A percentile compares a stretch with the other conserved stretches of the same genome.
phyloP scores from a whole-genome alignment of 2,888 invertebrate species.

The Trissoscelio sp. region DNA sequence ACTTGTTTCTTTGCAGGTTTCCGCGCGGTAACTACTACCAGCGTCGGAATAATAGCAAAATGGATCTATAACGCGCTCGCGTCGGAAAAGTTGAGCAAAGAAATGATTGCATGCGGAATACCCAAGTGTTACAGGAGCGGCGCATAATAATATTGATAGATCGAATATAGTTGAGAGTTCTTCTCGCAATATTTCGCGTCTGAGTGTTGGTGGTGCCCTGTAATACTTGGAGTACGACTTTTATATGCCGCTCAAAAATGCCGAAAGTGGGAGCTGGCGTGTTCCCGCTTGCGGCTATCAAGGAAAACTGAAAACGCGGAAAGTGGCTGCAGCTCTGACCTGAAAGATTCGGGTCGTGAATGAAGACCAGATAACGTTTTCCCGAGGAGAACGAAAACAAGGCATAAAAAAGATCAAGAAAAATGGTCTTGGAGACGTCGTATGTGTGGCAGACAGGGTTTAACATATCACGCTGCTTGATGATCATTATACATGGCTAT shows the following conservation, averaged over 20 bases:
- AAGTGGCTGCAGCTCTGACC: constrained; percentile 54
- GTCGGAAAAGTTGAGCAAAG: constrained; percentile 35
- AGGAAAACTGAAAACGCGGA: constrained; percentile 55
- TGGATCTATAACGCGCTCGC: constrained; percentile 40
- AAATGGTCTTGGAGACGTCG: constrained; percentile 80
- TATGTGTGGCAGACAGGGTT: constrained; percentile 79
- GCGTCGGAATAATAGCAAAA: constrained; percentile 21
- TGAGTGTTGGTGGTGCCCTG: constrained; percentile 10
- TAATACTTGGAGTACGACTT: constrained; percentile 43
- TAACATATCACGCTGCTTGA: constrained; percentile 78
- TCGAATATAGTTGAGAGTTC: constrained; percentile 25
- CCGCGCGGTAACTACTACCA: neutral
- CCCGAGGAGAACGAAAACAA: constrained; percentile 53
- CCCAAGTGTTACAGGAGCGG: constrained; percentile 38
- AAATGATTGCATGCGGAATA: constrained; percentile 47
- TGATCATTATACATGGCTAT: constrained; percentile 78
- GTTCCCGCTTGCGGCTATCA: constrained; percentile 45
- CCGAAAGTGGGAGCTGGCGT: constrained; percentile 53
- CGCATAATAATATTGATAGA: constrained; percentile 56
- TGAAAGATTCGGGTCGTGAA: constrained; percentile 66
- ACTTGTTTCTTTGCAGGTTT: constrained; percentile 27
- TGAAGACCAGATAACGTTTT: constrained; percentile 63
- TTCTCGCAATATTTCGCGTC: constrained; percentile 28
- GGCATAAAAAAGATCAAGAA: constrained; percentile 70
- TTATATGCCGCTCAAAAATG: constrained; percentile 46